Evolutionary conservation across 2,888 invertebrate genomes (phyloP), one percentile per base, ranked within the genome.

Genomic region (Sycophila texana): DNA sequence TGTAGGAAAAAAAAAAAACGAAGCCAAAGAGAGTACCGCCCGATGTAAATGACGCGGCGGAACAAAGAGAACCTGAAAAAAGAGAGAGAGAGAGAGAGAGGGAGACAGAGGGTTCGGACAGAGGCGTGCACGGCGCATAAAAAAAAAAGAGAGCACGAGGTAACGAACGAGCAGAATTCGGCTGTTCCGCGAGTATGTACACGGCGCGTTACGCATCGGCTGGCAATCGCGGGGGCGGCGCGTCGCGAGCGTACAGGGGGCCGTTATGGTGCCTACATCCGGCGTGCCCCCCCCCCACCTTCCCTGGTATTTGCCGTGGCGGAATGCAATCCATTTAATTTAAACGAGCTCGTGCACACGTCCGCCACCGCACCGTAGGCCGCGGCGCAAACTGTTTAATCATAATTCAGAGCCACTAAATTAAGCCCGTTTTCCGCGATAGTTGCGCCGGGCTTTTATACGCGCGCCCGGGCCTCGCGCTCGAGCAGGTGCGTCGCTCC

Each of bases 291-390:
- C 26, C 1, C 26, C 26, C 26, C 26, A 1, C 26, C 26, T 3
- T 26, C 53, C 72, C 22, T 74, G 82, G 81, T 63, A 81, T 84
- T 84, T 81, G 84, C 83, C 75, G 81, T 80, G 65, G 61, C 76
- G 84, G 82, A 84, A 85, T 84, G 85, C 84, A 84, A 86, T 86
- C 83, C 84, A 83, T 86, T 86, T 85, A 84, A 85, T 86, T 86
- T 85, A 84, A 86, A 84, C 85, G 84, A 84, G 82, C 74, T 76
- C 49, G 79, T 13, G 22, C 53, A 53, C 16, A 81, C 70, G 81
- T 80, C 82, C 74, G 74, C 73, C 74, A 55, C 53, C 75, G 70
- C 68, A 55, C 39, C 60, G 30, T 77, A 65, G 57, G 80, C 81
- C 82, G 74, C 81, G 26, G 81, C 82, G 84, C 81, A 82, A 83